These are phyloP conservation scores for Bembecia ichneumoniformis DNA, from an alignment of 2,888 invertebrate genomes.

Conservation along the genomic window DNA sequence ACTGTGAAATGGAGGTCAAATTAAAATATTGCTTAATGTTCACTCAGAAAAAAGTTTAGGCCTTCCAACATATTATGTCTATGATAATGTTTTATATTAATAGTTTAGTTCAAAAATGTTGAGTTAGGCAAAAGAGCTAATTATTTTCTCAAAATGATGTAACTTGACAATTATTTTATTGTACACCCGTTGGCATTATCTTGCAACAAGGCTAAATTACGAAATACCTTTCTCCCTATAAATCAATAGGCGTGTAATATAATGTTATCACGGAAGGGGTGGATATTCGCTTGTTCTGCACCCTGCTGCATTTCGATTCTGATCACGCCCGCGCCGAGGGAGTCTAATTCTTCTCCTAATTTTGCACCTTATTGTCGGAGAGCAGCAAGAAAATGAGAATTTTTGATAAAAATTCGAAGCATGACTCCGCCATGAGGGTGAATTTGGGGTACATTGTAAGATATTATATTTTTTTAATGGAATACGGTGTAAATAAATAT, in stretches of 20 bases:
- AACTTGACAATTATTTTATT: slow-evolving; percentile 10
- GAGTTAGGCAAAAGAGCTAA: no score
- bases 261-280: slow-evolving; percentile 24
- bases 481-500: no score
- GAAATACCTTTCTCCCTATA: slow-evolving; percentile 35
- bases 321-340: slow-evolving; percentile 51
- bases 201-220: slow-evolving; percentile 28
- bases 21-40: no score
- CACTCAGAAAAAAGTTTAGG: no score
- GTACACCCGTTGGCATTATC: slow-evolving; percentile 6
- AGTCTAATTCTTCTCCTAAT: slow-evolving; percentile 68
- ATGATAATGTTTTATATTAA: no score
- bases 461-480: no score
- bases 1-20: no score
- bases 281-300: slow-evolving; percentile 14
- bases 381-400: slow-evolving; percentile 54
- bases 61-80: no score
- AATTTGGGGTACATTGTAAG: no score
- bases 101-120: no score
- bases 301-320: slow-evolving; percentile 45
- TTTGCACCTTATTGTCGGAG: slow-evolving; percentile 66
- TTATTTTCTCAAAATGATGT: slow-evolving; percentile 5
- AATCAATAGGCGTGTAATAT: slow-evolving; percentile 37
- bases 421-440: slow-evolving; percentile 18
- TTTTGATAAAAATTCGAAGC: slow-evolving; percentile 45